Evolutionary conservation across 2,797 vertebrate species (phyloP), one percentile per base, ranked within the genome.

Genomic region (Rhinatrema bivittatum): DNA sequence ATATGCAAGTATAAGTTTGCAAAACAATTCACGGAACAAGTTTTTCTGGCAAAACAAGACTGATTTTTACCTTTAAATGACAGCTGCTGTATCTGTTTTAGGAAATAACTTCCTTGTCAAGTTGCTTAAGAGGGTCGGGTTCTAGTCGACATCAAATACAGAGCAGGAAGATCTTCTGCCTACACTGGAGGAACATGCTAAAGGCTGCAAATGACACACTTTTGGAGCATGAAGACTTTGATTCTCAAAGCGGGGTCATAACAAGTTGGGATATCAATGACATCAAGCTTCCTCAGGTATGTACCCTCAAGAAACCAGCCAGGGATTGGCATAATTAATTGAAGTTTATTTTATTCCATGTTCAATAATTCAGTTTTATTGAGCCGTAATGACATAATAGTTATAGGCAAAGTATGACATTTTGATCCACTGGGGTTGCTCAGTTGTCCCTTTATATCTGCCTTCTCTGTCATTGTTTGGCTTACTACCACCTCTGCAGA

Each of bases 201-300:
- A 50, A 48, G 43, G 15, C 17, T 19, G 14, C 28, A 42, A 36
- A 29, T 19, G 24, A 55, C 27, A 27, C 46, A 36, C 27, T 27
- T 30, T 65, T 50, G 57, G 59, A 79, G 27, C 58, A 50, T 13
- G 62, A 71, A 4, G 53, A 57, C 27, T 34, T 42, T 20, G 39
- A 42, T 33, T 53, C 66, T 19, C 58, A 0, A 28, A 54, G 55
- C 18, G 66, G 71, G 52, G 51, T 36, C 5, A 20, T 18, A n/a
- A n/a, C n/a, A 12, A 80, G 21, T 5, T 87, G 85, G 85, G 83
- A 87, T 50, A 87, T 87, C 39, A 87, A 86, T 42, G 85, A 87
- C 43, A 63, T 76, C 56, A 78, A 79, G 39, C 72, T 87, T 42
- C 83, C 85, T 4, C 79, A 85, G 83, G 85, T 87, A 81, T 5